Evolutionary conservation across 2,888 invertebrate genomes (phyloP), one percentile per base, ranked within the genome.

Genomic region (Polia nebulosa): DNA sequence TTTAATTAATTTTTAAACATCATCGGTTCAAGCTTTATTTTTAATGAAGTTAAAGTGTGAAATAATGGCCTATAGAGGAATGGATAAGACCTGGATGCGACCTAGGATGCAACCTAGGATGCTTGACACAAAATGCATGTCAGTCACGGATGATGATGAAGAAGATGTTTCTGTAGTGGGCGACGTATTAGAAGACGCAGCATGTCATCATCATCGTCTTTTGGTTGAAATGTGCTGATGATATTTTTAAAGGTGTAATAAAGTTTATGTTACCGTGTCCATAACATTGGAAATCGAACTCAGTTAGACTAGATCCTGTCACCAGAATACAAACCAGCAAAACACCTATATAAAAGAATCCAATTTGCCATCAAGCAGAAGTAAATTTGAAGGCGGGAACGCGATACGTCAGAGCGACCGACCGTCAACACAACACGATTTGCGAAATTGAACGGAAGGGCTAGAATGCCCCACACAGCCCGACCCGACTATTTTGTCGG

Each of bases 371-470:
- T 89, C 87, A 88, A 85, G 80, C 59, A 87, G 83, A 83, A 85
- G 85, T 84, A 85, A 86, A 88, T 87, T 87, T 81, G 81, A 78
- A 76, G 84, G 83, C 79, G 78, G 85, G 83, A 87, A 85, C 81
- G 84, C 86, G 89, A 91, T 91, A 90, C 89, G 88, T 89, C 91
- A 89, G 85, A 82, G 80, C 85, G 85, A 72, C 76, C 78, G 85
- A 84, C 86, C 84, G 85, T 81, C 85, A 84, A 83, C 86, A 85
- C 86, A 83, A 88, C 88, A 87, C 88, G 91, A 91, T 92, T 90
- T 92, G 87, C 86, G 89, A 91, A 91, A 91, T 91, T 91, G 90
- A 91, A 91, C 91, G 91, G 91, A 91, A 90, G 87, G 89, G 86
- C 87, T 82, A 81, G 83, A 85, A 89, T 89, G 86, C 86, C 83